Evolutionary conservation across 2,888 invertebrate species (phyloP), one percentile per base, ranked within the genome.

Genomic region (Quadroppia sp.): DNA sequence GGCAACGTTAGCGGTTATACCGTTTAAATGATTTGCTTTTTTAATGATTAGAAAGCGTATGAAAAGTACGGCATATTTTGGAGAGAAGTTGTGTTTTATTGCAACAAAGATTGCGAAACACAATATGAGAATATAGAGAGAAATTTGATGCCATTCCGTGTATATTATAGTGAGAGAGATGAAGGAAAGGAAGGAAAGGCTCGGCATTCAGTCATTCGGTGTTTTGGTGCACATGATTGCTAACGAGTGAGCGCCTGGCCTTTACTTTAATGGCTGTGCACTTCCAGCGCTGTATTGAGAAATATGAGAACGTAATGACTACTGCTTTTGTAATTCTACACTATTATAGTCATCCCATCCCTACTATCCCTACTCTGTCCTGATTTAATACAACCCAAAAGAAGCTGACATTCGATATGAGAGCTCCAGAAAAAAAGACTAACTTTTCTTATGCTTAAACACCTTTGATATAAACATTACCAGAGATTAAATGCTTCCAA

Each of bases 361-460:
- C 23, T 67, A 40, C 40, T 64, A 32, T 28, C 23, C 28, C 28
- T 30, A 3, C 48, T 53, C 53, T n/a, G 56, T 56, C 56, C 64
- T 67, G 67, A 67, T 67, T 67, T 67, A 67, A 67, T 67, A 67
- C n/a, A 67, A 67, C 20, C 13, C 40, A 67, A 42, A 40, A 67
- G 40, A 67, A 40, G 36, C 15, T 67, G 67, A 42, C 42, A 67
- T 67, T 67, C 4, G 67, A 67, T 67, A 40, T 40, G 40, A 23
- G 23, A 23, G n/a, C 23, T 23, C 32, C 61, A 61, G 20, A n/a
- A 17, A 67, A 67, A 67, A 67, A 67, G 67, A 67, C 67, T 42
- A 67, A 67, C 67, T 67, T 67, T 67, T 42, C 67, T 67, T 67
- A 67, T 67, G 67, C 67, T 67, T 67, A 67, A 67, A 67, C 67